phyloP scores from a whole-genome alignment of 2,888 invertebrate genomes.

The Dolomedes plantarius region DNA sequence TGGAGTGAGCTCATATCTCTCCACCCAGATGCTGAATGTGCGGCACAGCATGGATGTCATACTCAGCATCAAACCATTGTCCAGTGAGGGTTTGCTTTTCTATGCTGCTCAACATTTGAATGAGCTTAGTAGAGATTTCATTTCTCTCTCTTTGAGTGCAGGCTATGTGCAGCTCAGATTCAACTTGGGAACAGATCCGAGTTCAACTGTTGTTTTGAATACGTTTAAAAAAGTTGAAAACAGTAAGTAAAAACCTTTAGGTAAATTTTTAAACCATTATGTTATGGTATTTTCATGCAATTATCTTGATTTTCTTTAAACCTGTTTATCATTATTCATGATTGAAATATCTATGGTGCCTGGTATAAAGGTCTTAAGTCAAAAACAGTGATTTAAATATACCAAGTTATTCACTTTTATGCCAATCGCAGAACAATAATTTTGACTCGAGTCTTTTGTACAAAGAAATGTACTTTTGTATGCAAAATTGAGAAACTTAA shows the following conservation, averaged over 20 bases:
- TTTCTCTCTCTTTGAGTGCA: conserved; percentile 40
- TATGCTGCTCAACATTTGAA: conserved; percentile 64
- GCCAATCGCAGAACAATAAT: no score
- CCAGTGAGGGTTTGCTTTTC: conserved; percentile 56
- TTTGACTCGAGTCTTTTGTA: no score
- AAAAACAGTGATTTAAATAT: no score
- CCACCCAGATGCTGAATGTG: conserved; percentile 45
- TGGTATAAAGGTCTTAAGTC: no score
- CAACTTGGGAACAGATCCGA: conserved; percentile 66
- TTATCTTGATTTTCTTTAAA: no score
- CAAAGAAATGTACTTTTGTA: no score
- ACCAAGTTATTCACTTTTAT: no score
- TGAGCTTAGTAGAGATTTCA: conserved; percentile 61
- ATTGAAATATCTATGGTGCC: no score
- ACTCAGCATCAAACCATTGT: conserved; percentile 59
- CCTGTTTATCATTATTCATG: no score
- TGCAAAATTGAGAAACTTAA: no score
- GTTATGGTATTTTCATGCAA: no score
- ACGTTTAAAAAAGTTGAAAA: conserved; percentile 59
- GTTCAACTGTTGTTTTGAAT: conserved; percentile 53
- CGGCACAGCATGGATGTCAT: conserved; percentile 60
- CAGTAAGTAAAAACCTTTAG: conserved; percentile 33
- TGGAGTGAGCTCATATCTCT: conserved; percentile 62
- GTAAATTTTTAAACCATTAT: no score
- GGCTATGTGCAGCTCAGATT: conserved; percentile 59